These are phyloP conservation scores for Cyphomyrmex costatus DNA, from an alignment of 1,140 invertebrate species.

Conservation along the genomic window DNA sequence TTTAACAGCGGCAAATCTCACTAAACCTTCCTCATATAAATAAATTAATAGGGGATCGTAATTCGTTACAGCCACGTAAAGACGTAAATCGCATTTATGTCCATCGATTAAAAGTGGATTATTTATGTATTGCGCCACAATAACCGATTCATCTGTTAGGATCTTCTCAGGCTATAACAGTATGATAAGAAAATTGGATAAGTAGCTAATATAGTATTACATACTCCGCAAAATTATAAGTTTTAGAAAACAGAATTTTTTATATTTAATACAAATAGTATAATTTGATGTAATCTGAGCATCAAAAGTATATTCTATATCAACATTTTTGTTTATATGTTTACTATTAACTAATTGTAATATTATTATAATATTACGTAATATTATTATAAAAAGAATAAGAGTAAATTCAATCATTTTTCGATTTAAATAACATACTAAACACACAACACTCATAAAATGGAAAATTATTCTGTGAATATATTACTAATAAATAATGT, in stretches of 20 bases:
- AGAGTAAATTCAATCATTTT: too few relatives aligned
- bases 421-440: too few relatives aligned
- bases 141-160: slow-evolving; percentile 95
- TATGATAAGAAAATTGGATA: slow-evolving; percentile 32
- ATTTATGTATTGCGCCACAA: slow-evolving; percentile 97
- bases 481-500: too few relatives aligned
- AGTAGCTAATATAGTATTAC: neutral
- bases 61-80: slow-evolving; percentile 95
- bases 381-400: too few relatives aligned
- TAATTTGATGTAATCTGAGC: neutral
- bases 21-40: slow-evolving; percentile 95
- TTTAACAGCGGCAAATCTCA: slow-evolving; percentile 95
- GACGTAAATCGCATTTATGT: slow-evolving; percentile 96
- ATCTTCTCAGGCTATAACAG: slow-evolving; percentile 94
- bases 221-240: neutral
- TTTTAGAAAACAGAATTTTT: neutral
- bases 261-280: neutral
- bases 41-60: slow-evolving; percentile 95
- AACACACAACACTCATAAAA: too few relatives aligned
- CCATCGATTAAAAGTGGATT: slow-evolving; percentile 98
- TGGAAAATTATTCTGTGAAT: too few relatives aligned
- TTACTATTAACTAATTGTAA: neutral
- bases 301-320: neutral
- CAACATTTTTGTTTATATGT: neutral
- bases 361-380: too few relatives aligned